These are phyloP conservation scores for Micrastur ruficollis DNA, from an alignment of 2,797 vertebrate genomes.

Conservation along the genomic window DNA sequence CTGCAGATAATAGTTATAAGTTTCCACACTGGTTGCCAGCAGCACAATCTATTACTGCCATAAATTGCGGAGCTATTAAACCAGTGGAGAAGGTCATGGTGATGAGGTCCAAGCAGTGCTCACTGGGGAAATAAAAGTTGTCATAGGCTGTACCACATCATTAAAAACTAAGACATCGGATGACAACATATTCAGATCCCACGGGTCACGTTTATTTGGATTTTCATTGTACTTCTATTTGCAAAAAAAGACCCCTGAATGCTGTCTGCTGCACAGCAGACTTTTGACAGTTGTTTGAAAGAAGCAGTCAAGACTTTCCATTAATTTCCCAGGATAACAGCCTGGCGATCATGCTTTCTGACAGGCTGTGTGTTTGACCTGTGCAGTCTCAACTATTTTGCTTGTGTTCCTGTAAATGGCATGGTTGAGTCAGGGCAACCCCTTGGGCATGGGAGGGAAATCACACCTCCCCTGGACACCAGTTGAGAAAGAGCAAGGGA, in stretches of 20 bases:
- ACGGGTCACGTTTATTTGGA: background rate
- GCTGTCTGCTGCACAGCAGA: background rate
- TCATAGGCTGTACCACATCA: background rate
- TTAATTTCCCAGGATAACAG: background rate
- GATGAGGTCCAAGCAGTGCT: background rate
- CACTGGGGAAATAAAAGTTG: background rate
- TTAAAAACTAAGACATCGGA: background rate
- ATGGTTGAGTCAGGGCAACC: background rate
- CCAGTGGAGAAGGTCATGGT: background rate
- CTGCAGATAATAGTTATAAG: background rate
- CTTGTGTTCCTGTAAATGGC: background rate
- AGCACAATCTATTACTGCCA: background rate
- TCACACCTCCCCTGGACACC: background rate
- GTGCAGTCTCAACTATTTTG: background rate
- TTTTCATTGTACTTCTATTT: background rate
- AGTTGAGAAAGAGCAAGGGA: background rate
- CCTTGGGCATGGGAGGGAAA: accelerated
- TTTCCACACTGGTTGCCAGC: background rate
- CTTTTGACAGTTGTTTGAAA: background rate
- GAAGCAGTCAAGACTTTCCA: background rate
- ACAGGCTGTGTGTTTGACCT: background rate
- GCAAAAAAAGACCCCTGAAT: background rate
- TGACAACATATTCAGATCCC: background rate
- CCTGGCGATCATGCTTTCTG: background rate
- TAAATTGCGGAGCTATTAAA: background rate